A percentile compares a stretch with the other conserved stretches of the same genome.
Evolutionary conservation across 1,140 invertebrate genomes (phyloP).

Genomic region (Anoplophora glabripennis): DNA sequence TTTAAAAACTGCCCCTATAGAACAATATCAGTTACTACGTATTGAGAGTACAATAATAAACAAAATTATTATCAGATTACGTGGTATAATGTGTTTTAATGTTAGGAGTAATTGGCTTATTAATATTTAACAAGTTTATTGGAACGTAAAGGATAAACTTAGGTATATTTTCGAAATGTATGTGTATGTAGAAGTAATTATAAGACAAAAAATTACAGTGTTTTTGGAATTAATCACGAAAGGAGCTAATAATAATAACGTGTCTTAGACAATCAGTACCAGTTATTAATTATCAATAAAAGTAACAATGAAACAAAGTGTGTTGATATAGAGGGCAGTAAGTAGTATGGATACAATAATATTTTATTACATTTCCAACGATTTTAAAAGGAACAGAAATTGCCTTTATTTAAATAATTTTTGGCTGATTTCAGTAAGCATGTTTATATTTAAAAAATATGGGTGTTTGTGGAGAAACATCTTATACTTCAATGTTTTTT

Average conservation of each 20-base stretch:
- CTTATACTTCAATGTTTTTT: no score
- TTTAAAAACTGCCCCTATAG: conserved; percentile 28
- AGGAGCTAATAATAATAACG: neutral
- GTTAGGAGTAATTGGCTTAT: neutral
- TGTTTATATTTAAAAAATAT: no score
- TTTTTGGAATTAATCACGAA: conserved; percentile 5
- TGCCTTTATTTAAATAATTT: no score
- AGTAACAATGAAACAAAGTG: no score
- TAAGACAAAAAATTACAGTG: conserved; percentile 3
- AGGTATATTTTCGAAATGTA: neutral
- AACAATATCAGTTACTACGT: conserved; percentile 29
- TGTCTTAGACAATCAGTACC: no score
- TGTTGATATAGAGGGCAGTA: no score
- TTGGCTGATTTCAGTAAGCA: no score
- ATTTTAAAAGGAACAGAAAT: no score
- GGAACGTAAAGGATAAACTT: neutral
- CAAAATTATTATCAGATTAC: conserved; percentile 4
- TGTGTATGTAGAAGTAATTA: conserved; percentile 8
- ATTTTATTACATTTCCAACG: no score
- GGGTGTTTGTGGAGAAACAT: no score
- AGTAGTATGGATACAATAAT: no score
- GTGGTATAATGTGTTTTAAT: neutral
- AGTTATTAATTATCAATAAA: no score
- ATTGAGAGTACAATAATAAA: conserved; percentile 17
- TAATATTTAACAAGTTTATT: neutral